Base-by-base conservation (phyloP, 1,140 invertebrate species). In the Bicyclus anynana region DNA sequence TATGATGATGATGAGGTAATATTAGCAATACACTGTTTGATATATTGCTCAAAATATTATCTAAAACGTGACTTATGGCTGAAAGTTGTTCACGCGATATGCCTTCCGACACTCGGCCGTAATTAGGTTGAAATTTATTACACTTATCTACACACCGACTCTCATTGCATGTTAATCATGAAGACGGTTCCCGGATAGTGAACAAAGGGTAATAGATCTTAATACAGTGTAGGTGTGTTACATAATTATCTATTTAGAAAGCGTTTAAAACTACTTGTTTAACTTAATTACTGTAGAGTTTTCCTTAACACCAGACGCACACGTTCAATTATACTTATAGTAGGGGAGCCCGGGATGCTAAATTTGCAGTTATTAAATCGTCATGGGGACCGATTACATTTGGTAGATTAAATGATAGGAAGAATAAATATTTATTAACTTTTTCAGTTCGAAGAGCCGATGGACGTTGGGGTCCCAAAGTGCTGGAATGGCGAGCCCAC, bases 51-150 rank as follows among this genome's bases (percentile, higher is more conserved):
- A 44, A 18, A 44, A 33, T 44, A n/a, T n/a, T n/a, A 44, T 44
- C 14, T 44, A 14, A 6, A 40, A 40, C 17, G 18, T 44, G 40
- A 44, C 40, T 44, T 44, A 44, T 44, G 40, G 18, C 17, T 12
- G 17, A 44, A 44, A 44, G 40, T 44, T 44, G 18, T 44, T 44
- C 40, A 20, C 16, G 40, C 18, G 40, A 44, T 44, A 44, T 44
- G 16, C 17, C n/a, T 44, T 44, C 40, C 17, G 40, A 44, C 40
- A 20, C 17, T 44, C 20, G 17, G 40, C 40, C 9, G 40, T 44
- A 44, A 44, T 20, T 44, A 44, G 40, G 16, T 44, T 44, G 16
- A 44, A 44, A 44, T 44, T 44, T 44, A 44, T 44, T 44, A 44
- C 40, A 20, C 40, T 18, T 20, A 44, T 20, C 17, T 44, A 44